Conservation (phyloP, 2,797 vertebrate genomes). For the Enteromius paludinosus region DNA sequence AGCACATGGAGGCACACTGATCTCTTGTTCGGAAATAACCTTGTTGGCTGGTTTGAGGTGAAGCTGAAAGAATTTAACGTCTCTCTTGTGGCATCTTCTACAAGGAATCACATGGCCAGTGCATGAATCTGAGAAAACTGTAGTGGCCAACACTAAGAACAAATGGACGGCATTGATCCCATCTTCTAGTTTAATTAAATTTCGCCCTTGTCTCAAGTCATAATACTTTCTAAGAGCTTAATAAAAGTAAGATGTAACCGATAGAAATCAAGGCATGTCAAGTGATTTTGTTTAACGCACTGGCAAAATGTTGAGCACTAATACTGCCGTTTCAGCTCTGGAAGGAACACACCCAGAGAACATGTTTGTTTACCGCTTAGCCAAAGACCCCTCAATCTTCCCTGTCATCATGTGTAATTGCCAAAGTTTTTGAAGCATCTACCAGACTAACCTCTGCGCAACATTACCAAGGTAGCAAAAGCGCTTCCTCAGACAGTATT, state of each 20-base stretch:
- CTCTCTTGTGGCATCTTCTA: constrained; percentile 43
- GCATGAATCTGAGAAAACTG: constrained; percentile 49
- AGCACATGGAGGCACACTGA: constrained; percentile 53
- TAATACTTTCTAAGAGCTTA: background rate
- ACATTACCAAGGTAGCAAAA: background rate
- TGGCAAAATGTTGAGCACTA: background rate
- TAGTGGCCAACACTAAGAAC: constrained; percentile 37
- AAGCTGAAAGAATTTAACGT: constrained; percentile 40
- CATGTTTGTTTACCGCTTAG: constrained; percentile 10
- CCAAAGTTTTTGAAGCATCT: constrained; percentile 6
- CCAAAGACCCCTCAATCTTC: constrained; percentile 6
- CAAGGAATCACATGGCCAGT: constrained; percentile 49
- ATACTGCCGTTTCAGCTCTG: background rate
- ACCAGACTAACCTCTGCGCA: background rate
- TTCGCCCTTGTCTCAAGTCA: constrained; percentile 37
- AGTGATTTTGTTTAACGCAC: background rate
- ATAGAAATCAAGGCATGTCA: background rate
- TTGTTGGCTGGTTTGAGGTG: constrained; percentile 39
- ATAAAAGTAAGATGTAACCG: background rate
- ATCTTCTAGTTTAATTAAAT: constrained; percentile 58
- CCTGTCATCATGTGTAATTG: background rate
- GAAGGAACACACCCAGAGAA: background rate
- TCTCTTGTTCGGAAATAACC: constrained; percentile 55
- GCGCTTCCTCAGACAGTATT: constrained; percentile 17
- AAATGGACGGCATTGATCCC: constrained; percentile 19